These are phyloP conservation scores for Baccha elongata DNA, from an alignment of 2,888 invertebrate genomes.

Conservation along the genomic window DNA sequence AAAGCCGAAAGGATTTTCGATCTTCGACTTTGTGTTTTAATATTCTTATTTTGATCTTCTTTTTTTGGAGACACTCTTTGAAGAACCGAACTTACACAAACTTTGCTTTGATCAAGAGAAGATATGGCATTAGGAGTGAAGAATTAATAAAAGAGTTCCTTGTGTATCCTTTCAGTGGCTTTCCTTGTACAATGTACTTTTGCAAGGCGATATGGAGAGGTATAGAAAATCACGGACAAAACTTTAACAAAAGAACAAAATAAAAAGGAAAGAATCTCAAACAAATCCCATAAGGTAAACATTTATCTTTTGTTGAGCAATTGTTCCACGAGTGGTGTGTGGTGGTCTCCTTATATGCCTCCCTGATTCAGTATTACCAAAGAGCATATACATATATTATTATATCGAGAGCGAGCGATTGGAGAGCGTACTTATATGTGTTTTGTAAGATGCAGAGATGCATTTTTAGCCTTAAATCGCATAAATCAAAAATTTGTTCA, in stretches of 20 bases:
- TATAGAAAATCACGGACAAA: constrained; percentile 46
- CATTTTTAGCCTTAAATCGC: constrained; percentile 41
- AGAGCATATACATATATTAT: too few relatives aligned
- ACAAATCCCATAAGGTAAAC: constrained; percentile 60
- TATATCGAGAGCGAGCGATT: not conserved
- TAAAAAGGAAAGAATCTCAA: constrained; percentile 4
- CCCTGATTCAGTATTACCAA: not conserved
- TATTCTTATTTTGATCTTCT: constrained; percentile 4
- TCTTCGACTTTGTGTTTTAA: constrained; percentile 31
- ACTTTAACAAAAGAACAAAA: not conserved
- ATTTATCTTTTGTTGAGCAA: constrained; percentile 70
- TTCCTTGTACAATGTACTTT: constrained; percentile 44
- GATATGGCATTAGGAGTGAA: not conserved
- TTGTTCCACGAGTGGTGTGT: constrained; percentile 57
- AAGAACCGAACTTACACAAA: constrained; percentile 30
- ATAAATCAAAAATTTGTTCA: constrained; percentile 73
- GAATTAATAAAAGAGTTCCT: constrained; percentile 42
- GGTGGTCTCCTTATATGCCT: constrained; percentile 20
- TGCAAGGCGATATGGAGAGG: constrained; percentile 24
- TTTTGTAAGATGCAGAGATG: constrained; percentile 27
- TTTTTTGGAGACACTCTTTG: constrained; percentile 34
- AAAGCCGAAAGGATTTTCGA: constrained; percentile 66
- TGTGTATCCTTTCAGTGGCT: constrained; percentile 45
- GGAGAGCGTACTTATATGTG: constrained; percentile 2
- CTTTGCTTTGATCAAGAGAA: constrained; percentile 10